Base-by-base conservation (phyloP, 2,113 vertebrate species). In the Electrona antarctica region DNA sequence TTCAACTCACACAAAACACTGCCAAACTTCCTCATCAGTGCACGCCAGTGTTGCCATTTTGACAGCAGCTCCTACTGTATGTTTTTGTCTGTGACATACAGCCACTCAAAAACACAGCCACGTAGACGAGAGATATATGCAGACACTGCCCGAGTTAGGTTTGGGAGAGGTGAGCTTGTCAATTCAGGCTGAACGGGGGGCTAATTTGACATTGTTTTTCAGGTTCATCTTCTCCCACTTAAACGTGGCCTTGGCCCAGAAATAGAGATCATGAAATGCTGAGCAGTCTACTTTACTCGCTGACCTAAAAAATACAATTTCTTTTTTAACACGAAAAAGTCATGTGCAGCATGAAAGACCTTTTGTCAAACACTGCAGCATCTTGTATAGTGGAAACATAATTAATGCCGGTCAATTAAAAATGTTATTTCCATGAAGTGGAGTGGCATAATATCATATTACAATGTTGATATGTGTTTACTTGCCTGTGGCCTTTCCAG, bases 161-260 rank as follows among this genome's bases (percentile, higher is more conserved):
- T 64, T 84, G 67, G 68, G 84, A 88, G 69, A 83, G 78, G 82
- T 77, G 80, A 65, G 84, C 88, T 81, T 88, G 85, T 88, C 82
- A 73, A 90, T 90, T 89, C 78, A 82, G 82, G 76, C 72, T 82
- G 85, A 90, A 81, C 69, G 79, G 81, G 90, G 29, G 33, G 1
- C 33, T 87, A 84, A 91, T 92, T 87, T 90, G 80, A 85, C 81
- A 88, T 81, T 85, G 88, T 84, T 81, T 82, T 41, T 60, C 55
- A 69, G 71, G 71, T 83, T 88, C 78, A 83, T 89, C 79, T 58
- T 75, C 74, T 67, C 58, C 46, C 74, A 67, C 79, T 57, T 76
- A 67, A 80, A 82, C 60, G 41, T 69, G 64, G 45, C 69, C 7
- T 60, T 78, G 74, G 59, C 54, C 75, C 71, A 83, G 74, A 85